Evolutionary conservation across 2,888 invertebrate species (phyloP), one percentile per base, ranked within the genome.

Genomic region (Napeogenes inachia): DNA sequence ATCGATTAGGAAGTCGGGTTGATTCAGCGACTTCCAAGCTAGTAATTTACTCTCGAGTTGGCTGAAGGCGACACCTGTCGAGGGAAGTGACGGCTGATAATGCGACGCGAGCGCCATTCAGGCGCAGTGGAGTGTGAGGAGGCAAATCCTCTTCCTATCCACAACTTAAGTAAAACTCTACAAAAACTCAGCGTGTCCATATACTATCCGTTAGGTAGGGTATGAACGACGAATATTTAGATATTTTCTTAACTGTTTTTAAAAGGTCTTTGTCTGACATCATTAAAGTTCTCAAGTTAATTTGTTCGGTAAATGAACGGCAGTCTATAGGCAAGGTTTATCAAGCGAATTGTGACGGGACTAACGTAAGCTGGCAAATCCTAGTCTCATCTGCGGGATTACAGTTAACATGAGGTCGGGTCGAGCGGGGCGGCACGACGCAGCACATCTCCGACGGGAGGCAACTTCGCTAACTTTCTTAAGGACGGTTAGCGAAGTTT

Each of bases 11-110:
- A 80, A 86, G 79, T 79, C 75, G 79, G 78, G 84, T 85, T 85
- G 89, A 89, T 87, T 89, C 88, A 89, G 85, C 85, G 87, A 84
- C 81, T 87, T 85, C 81, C 81, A 80, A 84, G 85, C 83, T 84
- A 84, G 89, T 89, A 90, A 89, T 89, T 89, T 89, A 87, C 89
- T 88, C 84, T 87, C 85, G 84, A 89, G 87, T 85, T 85, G 84
- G 87, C 88, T 89, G 89, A 87, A 87, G 87, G 87, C 87, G 89
- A 89, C 89, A 89, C 89, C 89, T 90, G 89, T 89, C 89, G 87
- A 75, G 77, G 78, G 77, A 86, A 85, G 84, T 89, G 89, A 89
- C 85, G 86, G 84, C 82, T 85, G 86, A 88, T 89, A 89, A 90
- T 87, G 81, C 86, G 87, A 88, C 80, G 84, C 84, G 84, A 79